Evolutionary conservation across 2,113 vertebrate species (phyloP).

Genomic region (Meleagris gallopavo): DNA sequence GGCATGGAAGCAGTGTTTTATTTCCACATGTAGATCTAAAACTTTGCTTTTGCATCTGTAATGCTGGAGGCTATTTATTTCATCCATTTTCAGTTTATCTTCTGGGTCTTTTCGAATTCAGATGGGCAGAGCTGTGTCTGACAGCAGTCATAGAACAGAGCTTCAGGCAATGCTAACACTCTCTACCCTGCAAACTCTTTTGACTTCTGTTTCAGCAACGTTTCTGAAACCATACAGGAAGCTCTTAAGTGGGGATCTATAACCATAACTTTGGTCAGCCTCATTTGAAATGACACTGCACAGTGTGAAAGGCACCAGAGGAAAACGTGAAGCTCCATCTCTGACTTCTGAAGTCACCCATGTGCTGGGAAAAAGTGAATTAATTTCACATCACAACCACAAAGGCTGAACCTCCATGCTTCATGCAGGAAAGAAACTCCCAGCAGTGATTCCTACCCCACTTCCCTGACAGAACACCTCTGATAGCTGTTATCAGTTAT

Average conservation of each 20-base stretch:
- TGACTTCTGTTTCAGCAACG: not conserved
- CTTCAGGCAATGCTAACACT: not conserved
- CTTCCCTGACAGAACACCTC: not conserved
- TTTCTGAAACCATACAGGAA: not conserved
- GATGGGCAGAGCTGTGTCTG: not conserved
- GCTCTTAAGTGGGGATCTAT: not conserved
- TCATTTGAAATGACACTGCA: not conserved
- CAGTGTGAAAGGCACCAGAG: not conserved
- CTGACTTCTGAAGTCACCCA: not conserved
- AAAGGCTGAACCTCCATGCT: not conserved
- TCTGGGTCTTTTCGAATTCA: not conserved
- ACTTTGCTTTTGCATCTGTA: not conserved
- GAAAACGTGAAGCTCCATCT: not conserved
- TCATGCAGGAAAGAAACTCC: not conserved
- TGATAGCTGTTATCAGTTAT: accelerated
- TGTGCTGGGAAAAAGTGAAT: accelerated
- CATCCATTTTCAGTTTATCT: not conserved
- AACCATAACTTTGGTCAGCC: not conserved
- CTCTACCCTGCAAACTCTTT: not conserved
- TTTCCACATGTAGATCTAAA: not conserved
- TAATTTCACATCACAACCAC: not conserved
- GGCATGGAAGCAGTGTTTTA: not conserved
- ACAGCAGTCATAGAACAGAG: not conserved
- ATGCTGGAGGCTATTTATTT: not conserved
- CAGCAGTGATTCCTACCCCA: not conserved